Conservation (phyloP, 1,140 invertebrate genomes). For the Phymorhynchus buccinoides region DNA sequence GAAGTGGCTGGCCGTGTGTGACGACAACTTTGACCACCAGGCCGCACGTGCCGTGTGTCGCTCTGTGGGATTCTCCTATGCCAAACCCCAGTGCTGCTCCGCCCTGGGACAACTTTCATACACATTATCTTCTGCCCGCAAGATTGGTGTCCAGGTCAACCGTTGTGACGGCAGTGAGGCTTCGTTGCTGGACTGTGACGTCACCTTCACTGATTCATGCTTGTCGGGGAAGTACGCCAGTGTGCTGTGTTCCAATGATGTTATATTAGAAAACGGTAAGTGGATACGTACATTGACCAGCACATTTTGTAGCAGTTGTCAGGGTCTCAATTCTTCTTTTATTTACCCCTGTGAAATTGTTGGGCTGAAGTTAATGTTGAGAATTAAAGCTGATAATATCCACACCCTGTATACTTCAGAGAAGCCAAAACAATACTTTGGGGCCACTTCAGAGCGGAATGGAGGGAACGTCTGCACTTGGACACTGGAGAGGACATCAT, state of each 20-base stretch:
- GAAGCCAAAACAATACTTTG: no score
- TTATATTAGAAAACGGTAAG: conserved; percentile 40
- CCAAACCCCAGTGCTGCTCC: conserved; percentile 51
- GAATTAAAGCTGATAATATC: no score
- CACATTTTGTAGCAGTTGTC: no score
- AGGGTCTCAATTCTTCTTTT: no score
- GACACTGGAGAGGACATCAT: no score
- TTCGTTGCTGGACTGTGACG: conserved; percentile 42
- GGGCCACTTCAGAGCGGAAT: no score
- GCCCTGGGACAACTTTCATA: conserved; percentile 50
- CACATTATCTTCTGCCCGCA: no score
- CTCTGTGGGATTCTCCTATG: conserved; percentile 50
- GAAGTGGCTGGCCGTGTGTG: conserved; percentile 55
- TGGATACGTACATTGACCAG: no score
- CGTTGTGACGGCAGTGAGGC: conserved; percentile 48
- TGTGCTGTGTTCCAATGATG: conserved; percentile 53
- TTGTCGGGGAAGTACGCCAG: conserved; percentile 50
- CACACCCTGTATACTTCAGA: no score
- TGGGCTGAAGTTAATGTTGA: no score
- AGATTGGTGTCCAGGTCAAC: conserved; percentile 50
- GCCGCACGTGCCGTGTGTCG: conserved; percentile 54
- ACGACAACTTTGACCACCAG: conserved; percentile 51
- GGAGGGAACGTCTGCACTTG: no score
- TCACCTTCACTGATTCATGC: conserved; percentile 39
- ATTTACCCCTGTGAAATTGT: no score